Conservation (phyloP, 2,888 invertebrate genomes). For the Diarsia mendica region DNA sequence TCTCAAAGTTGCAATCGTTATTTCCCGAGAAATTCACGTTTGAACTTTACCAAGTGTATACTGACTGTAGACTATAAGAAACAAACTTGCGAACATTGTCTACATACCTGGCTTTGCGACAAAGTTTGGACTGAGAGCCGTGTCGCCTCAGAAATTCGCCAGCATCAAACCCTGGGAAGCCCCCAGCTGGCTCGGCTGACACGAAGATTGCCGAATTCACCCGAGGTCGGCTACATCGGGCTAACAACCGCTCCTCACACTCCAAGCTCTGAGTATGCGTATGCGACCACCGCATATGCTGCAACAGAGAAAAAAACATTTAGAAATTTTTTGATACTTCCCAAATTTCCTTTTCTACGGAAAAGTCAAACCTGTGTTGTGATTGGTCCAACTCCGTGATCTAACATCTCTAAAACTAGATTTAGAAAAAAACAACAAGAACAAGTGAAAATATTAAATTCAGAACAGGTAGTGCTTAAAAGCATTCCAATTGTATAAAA, state of each 20-base stretch:
- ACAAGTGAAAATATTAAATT: slow-evolving; percentile 19
- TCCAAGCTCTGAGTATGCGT: slow-evolving; percentile 92
- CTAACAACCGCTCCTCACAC: slow-evolving; percentile 90
- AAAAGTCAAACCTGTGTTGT: slow-evolving; percentile 6
- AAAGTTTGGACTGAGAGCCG: slow-evolving; percentile 94
- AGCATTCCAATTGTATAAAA: slow-evolving; percentile 32
- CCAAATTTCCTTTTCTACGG: not conserved
- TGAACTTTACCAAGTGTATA: too few species aligned
- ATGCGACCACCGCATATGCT: slow-evolving; percentile 93
- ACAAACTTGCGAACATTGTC: not conserved
- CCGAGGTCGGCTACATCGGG: slow-evolving; percentile 92
- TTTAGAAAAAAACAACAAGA: slow-evolving; percentile 5
- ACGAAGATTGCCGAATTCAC: slow-evolving; percentile 97
- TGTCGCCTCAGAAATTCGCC: slow-evolving; percentile 95
- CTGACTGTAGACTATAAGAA: not conserved
- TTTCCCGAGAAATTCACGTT: too few species aligned
- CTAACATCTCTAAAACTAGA: slow-evolving; percentile 36
- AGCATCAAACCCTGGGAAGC: slow-evolving; percentile 94
- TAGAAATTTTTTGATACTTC: not conserved
- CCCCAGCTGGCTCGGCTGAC: slow-evolving; percentile 93
- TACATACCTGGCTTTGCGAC: slow-evolving; percentile 93
- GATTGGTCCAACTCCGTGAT: slow-evolving; percentile 26
- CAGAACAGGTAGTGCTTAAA: slow-evolving; percentile 25
- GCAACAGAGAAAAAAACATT: slow-evolving; percentile 64
- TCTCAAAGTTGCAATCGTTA: too few species aligned